Base-by-base conservation (phyloP, 2,888 invertebrate species). In the Morpho helenor region DNA sequence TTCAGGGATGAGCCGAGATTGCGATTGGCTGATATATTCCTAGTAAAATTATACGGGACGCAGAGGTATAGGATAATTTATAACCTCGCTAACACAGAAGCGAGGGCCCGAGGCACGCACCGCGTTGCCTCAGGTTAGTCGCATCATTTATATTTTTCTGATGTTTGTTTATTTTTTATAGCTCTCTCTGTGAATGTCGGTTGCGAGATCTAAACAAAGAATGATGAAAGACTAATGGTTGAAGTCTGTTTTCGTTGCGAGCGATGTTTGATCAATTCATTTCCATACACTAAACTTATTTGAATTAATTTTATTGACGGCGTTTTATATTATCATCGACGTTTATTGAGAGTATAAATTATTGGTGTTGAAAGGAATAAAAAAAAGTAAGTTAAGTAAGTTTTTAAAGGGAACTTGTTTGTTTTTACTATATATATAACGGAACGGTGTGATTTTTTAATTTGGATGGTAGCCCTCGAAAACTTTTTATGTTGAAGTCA, bases 131-230 rank as follows among this genome's bases (percentile, higher is more conserved):
- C 78, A 75, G 76, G 84, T 88, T 87, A 87, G 84, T 76, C 79
- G 82, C 82, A 85, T 89, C 87, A 87, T 89, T 90, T 87, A 88
- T 89, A 88, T 88, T 87, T 83, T 86, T 83, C 78, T 82, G 74
- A 82, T 84, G 84, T 87, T 86, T 87, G 84, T 83, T 86, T 81
- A 76, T 82, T 80, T 84, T 86, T 84, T 84, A 82, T 77, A 73
- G 75, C 73, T 69, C 77, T 76, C 79, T 79, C 76, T 79, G 78
- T 78, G 75, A 77, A 81, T 76, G 79, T 78, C 82, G 82, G 77
- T 76, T 75, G 78, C 68, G 76, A 78, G 80, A 78, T 80, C 73
- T 74, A 85, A 87, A 87, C 87, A 88, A 88, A 87, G 84, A 84
- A 84, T 80, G 79, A 80, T 82, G 81, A 81, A 86, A 87, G 80